phyloP scores from a whole-genome alignment of 2,113 vertebrate species.

The Pteronura brasiliensis region DNA sequence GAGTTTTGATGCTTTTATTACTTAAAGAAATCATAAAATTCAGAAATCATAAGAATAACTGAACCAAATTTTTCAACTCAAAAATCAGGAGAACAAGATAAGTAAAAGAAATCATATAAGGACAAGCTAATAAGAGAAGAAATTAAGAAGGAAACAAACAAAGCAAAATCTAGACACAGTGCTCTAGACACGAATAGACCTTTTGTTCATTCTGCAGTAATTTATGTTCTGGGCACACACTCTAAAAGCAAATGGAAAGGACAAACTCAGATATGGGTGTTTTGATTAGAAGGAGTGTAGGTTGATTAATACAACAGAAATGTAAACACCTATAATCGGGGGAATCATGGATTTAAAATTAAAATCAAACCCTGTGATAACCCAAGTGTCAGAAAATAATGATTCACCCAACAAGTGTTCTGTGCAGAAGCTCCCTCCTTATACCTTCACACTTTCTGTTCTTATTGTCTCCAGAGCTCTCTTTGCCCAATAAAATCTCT shows the following conservation, averaged over 20 bases:
- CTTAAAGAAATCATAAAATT: not conserved
- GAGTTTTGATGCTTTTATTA: not conserved
- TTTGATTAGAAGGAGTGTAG: not conserved
- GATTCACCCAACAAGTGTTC: not conserved
- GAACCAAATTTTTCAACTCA: not conserved
- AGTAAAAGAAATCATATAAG: not conserved
- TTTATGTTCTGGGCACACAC: not conserved
- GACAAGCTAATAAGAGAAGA: not conserved
- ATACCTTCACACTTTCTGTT: not conserved
- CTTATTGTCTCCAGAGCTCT: not conserved
- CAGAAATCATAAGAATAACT: not conserved
- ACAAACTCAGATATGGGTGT: not conserved
- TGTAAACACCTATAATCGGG: not conserved
- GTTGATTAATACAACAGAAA: not conserved
- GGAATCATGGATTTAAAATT: not conserved
- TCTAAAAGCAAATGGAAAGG: not conserved
- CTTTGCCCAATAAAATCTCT: not conserved
- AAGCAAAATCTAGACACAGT: not conserved
- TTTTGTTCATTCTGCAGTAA: not conserved
- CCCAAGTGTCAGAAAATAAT: not conserved
- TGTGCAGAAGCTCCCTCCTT: not conserved
- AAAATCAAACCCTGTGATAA: not conserved
- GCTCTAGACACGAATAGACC: not conserved
- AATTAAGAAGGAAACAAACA: not conserved
- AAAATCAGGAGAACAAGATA: not conserved